Evolutionary conservation across 2,797 vertebrate species (phyloP).

Genomic region (Argentina silus): DNA sequence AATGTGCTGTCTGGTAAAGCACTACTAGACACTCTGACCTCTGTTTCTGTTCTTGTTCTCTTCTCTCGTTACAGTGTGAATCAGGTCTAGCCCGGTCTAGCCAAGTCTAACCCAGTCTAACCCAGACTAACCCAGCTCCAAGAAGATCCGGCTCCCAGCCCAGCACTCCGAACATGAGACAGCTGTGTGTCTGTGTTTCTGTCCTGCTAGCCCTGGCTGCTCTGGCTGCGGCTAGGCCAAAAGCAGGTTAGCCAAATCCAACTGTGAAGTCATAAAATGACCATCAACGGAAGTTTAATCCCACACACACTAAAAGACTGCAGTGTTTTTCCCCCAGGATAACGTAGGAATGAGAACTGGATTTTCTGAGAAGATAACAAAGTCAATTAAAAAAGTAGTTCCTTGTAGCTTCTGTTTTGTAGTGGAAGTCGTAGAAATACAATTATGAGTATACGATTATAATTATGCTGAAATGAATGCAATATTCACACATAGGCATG

Average conservation of each 20-base stretch:
- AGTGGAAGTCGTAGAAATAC: background rate
- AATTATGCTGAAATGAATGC: too few relatives aligned
- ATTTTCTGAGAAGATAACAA: constrained; percentile 21
- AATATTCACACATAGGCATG: too few relatives aligned
- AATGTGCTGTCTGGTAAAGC: constrained; percentile 60
- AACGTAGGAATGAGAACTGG: constrained; percentile 37
- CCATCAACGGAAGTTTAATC: constrained; percentile 23
- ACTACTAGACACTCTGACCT: background rate
- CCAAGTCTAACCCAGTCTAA: background rate
- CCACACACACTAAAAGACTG: constrained; percentile 23
- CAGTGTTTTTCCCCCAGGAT: constrained; percentile 29
- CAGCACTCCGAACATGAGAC: constrained; percentile 68
- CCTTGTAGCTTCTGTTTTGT: constrained; percentile 5
- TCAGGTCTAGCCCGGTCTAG: background rate
- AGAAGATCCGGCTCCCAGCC: background rate
- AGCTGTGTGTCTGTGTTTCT: constrained; percentile 47
- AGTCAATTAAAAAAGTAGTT: constrained; percentile 52
- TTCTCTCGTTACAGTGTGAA: constrained; percentile 36
- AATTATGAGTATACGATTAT: too few relatives aligned
- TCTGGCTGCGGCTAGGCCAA: constrained; percentile 76
- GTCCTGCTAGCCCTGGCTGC: constrained; percentile 74
- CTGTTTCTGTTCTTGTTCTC: constrained; percentile 34
- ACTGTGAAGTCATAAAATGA: constrained; percentile 21
- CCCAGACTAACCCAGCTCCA: background rate
- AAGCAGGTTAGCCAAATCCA: constrained; percentile 67